Percentiles rank a stretch among this genome's conserved stretches.
Evolutionary conservation across 2,797 vertebrate species (phyloP).

Genomic region (Gobionotothen gibberifrons): DNA sequence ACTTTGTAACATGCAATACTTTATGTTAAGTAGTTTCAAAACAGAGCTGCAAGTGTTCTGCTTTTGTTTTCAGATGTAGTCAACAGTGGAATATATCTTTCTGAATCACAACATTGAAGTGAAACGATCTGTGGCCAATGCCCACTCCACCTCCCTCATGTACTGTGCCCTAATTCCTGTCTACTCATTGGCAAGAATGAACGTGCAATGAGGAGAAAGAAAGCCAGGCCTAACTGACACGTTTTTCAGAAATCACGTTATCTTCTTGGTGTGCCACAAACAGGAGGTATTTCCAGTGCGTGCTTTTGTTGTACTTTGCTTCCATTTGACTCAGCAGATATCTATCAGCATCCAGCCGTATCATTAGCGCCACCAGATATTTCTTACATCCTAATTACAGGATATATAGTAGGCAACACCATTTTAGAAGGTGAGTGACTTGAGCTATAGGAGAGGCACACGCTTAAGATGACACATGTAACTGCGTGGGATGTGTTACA

Average conservation of each 20-base stretch:
- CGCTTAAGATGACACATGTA: slow-evolving; percentile 44
- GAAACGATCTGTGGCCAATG: slow-evolving; percentile 55
- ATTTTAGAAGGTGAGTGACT: slow-evolving; percentile 30
- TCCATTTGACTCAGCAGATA: slow-evolving; percentile 26
- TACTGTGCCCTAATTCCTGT: slow-evolving; percentile 68
- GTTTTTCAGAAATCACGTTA: slow-evolving; percentile 27
- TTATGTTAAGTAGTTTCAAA: slow-evolving; percentile 42
- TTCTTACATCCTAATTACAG: neutral
- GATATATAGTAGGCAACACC: slow-evolving; percentile 18
- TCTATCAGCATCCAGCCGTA: neutral
- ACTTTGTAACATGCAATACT: slow-evolving; percentile 27
- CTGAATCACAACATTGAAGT: slow-evolving; percentile 51
- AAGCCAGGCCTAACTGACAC: slow-evolving; percentile 29
- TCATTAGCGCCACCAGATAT: slow-evolving; percentile 12
- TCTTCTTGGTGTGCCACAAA: neutral
- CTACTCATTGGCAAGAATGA: slow-evolving; percentile 66
- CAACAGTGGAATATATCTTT: slow-evolving; percentile 35
- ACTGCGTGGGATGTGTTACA: slow-evolving; percentile 50
- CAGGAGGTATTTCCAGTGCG: neutral
- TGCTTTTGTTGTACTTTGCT: slow-evolving; percentile 8
- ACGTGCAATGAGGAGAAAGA: slow-evolving; percentile 56
- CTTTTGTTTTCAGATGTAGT: slow-evolving; percentile 48
- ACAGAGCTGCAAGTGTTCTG: slow-evolving; percentile 20
- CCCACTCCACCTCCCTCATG: slow-evolving; percentile 59
- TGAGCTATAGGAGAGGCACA: slow-evolving; percentile 20